Evolutionary conservation across 2,797 vertebrate species (phyloP).

Genomic region (Paedocypris micromegethes): DNA sequence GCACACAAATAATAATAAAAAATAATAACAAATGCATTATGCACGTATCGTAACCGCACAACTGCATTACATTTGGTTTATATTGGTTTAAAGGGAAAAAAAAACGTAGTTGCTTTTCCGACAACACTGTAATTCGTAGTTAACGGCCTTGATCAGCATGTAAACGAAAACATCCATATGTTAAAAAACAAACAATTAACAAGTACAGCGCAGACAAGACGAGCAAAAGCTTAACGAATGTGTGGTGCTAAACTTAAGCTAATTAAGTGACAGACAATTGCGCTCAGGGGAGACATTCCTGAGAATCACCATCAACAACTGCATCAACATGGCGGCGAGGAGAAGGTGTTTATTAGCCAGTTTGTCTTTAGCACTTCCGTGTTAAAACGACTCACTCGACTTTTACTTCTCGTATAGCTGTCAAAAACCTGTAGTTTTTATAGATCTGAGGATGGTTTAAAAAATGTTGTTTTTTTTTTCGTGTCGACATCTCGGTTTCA

Average conservation of each 20-base stretch:
- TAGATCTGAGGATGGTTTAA: background rate
- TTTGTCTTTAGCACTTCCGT: slow-evolving; percentile 52
- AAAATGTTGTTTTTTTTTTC: background rate
- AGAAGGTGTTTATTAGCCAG: slow-evolving; percentile 57
- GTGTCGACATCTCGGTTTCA: too few relatives aligned
- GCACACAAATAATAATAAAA: background rate
- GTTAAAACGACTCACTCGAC: slow-evolving; percentile 44
- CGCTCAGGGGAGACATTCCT: slow-evolving; percentile 62
- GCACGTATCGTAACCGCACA: too few relatives aligned
- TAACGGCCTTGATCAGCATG: slow-evolving; percentile 29
- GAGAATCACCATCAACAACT: slow-evolving; percentile 59
- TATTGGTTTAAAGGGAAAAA: background rate
- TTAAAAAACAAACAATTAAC: slow-evolving; percentile 35
- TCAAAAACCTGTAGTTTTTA: slow-evolving; percentile 22
- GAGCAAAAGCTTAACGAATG: slow-evolving; percentile 54
- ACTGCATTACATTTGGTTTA: too few relatives aligned
- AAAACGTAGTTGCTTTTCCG: slow-evolving; percentile 16
- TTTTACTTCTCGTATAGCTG: slow-evolving; percentile 31
- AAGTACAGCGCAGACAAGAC: slow-evolving; percentile 36
- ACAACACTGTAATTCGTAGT: slow-evolving; percentile 33
- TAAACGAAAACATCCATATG: slow-evolving; percentile 34
- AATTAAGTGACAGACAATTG: slow-evolving; percentile 74
- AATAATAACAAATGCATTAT: background rate
- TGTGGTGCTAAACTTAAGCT: slow-evolving; percentile 66
- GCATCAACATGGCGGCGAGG: slow-evolving; percentile 56